phyloP scores from a whole-genome alignment of 2,888 invertebrate genomes.

The Hyalella azteca region DNA sequence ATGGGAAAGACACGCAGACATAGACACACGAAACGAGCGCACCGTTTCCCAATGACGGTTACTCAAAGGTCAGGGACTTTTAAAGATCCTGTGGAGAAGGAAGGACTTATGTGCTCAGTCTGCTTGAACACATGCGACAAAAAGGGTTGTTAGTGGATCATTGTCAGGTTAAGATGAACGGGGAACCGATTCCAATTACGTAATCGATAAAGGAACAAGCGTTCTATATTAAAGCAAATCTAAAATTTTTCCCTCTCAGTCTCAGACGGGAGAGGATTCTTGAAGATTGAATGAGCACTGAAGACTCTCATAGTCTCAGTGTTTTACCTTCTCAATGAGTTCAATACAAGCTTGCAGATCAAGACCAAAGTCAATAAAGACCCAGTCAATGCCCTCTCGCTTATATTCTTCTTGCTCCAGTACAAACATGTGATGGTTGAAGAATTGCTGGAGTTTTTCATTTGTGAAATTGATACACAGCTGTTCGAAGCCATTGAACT shows the following conservation, averaged over 20 bases:
- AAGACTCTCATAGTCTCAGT: not conserved
- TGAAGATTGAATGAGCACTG: not conserved
- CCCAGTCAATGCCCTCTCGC: conserved; percentile 92
- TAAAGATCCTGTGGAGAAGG: too few relatives aligned
- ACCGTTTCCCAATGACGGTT: too few relatives aligned
- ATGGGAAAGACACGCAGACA: not conserved
- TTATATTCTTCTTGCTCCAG: conserved; percentile 97
- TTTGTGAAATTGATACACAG: conserved; percentile 98
- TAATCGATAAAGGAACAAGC: not conserved
- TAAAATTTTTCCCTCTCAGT: not conserved
- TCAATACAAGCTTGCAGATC: conserved; percentile 95
- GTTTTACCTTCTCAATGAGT: conserved; percentile 80
- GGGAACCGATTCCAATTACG: not conserved
- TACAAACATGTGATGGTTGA: conserved; percentile 98
- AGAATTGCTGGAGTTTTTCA: conserved; percentile 97
- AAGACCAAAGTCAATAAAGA: conserved; percentile 97
- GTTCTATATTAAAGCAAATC: not conserved
- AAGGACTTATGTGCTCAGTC: too few relatives aligned
- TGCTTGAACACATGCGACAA: not conserved
- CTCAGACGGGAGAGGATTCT: not conserved
- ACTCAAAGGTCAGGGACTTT: too few relatives aligned
- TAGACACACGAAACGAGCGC: not conserved
- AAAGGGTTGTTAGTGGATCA: not conserved
- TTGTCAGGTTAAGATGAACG: not conserved
- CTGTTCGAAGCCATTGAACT: conserved; percentile 97